Evolutionary conservation across 2,888 invertebrate genomes (phyloP), one percentile per base, ranked within the genome.

Genomic region (Chouioia cunea): DNA sequence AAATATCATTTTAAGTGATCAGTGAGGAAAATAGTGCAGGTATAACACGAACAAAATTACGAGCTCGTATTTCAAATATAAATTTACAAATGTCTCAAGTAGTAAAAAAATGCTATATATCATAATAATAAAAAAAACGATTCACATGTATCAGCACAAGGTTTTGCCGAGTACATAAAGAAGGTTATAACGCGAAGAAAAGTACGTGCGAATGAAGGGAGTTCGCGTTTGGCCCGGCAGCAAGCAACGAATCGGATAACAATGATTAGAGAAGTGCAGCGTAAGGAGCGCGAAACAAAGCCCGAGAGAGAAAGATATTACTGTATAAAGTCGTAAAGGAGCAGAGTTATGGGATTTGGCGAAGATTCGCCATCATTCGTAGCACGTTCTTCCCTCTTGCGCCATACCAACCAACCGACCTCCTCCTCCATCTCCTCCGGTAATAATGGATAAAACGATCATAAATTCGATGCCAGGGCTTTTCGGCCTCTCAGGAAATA

Each of bases 371-470:
- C 77, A 76, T 78, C 78, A 68, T 75, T 72, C 68, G 68, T 65
- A 59, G 18, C 27, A 48, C 47, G 16, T 15, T 20, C 48, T 48
- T 23, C 36, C 14, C 36, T 20, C 16, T 16, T 8, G 8, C 50
- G n/a, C n/a, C n/a, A 16, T 4, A 10, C 48, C n/a, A 6, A 10
- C 48, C 16, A 50, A 10, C 48, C 48, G 2, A 48, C 16, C 50
- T 50, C 16, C 57, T 65, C 43, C 16, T 14, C 10, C 2, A 14
- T 68, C 71, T 78, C 75, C 77, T 76, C 80, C 79, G 81, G 73
- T 84, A 84, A 85, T 85, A 85, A 85, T 85, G 85, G 85, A 84
- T 85, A 84, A 85, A 85, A 85, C 85, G 85, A 85, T 85, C 85
- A 83, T 85, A 85, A 85, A 85, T 85, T 85, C 85, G 84, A 80